phyloP scores from a whole-genome alignment of 2,113 vertebrate genomes.

The Hymenochirus boettgeri region DNA sequence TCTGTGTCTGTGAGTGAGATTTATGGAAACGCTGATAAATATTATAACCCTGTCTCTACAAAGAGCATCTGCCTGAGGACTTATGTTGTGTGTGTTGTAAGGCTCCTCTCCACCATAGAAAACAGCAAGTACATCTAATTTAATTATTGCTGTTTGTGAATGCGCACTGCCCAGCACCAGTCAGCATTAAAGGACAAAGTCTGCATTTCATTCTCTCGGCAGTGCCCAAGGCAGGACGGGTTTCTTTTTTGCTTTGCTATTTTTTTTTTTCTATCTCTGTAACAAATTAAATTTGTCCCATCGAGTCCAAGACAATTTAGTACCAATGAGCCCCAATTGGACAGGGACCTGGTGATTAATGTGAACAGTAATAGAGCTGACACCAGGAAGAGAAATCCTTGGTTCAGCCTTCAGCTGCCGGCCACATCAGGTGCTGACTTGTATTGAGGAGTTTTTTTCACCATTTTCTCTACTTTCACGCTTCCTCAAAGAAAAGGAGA shows the following conservation, averaged over 20 bases:
- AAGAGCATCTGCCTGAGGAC: constrained; percentile 57
- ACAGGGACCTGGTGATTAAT: constrained; percentile 58
- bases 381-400: constrained; percentile 15
- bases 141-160: constrained; percentile 52
- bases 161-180: constrained; percentile 50
- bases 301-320: constrained; percentile 45
- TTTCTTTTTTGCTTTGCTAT: constrained; percentile 28
- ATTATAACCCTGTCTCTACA: constrained; percentile 48
- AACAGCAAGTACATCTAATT: constrained; percentile 52
- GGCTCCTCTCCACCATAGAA: constrained; percentile 31
- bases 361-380: constrained; percentile 45
- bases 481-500: constrained; percentile 48
- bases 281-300: constrained; percentile 60
- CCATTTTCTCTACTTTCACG: constrained; percentile 39
- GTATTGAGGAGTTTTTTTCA: constrained; percentile 42
- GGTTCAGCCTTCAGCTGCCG: constrained; percentile 49
- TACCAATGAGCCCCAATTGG: constrained; percentile 49
- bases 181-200: constrained; percentile 37
- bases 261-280: constrained; percentile 20
- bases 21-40: constrained; percentile 50
- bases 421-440: too few relatives aligned
- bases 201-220: constrained; percentile 37
- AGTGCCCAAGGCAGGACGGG: constrained; percentile 33
- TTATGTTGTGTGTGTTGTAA: constrained; percentile 38
- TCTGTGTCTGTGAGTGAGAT: constrained; percentile 40